These are phyloP conservation scores for Pollenia labialis DNA, from an alignment of 2,888 invertebrate species.

Conservation along the genomic window DNA sequence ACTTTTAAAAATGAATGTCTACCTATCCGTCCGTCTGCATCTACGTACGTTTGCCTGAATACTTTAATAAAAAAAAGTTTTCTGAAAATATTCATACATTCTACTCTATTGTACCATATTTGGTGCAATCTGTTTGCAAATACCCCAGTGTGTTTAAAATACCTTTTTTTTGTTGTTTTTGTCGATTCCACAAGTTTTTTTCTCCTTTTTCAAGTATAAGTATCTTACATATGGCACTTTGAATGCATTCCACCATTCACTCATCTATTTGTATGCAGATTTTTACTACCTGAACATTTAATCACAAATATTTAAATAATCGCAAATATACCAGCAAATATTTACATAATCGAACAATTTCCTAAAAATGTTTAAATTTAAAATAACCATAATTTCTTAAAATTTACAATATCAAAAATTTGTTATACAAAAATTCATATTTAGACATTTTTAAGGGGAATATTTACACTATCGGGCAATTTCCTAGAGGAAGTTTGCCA, in stretches of 20 bases:
- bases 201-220: constrained; percentile 35
- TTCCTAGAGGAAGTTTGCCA: too few relatives aligned
- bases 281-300: constrained; percentile 3
- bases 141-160: constrained; percentile 57
- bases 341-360: too few relatives aligned
- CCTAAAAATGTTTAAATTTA: too few relatives aligned
- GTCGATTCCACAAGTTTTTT: constrained; percentile 45
- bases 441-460: too few relatives aligned
- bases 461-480: too few relatives aligned
- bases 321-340: too few relatives aligned
- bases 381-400: too few relatives aligned
- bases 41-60: constrained; percentile 31
- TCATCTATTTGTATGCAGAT: constrained; percentile 31
- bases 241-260: constrained; percentile 41
- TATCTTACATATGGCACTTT: constrained; percentile 47
- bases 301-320: too few relatives aligned
- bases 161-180: not conserved
- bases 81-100: constrained; percentile 40
- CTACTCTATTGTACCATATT: constrained; percentile 53
- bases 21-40: constrained; percentile 20
- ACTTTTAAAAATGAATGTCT: constrained; percentile 62
- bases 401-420: too few relatives aligned
- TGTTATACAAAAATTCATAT: too few relatives aligned
- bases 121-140: constrained; percentile 64
- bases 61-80: constrained; percentile 25